phyloP scores from a whole-genome alignment of 2,888 invertebrate genomes.

The Pseudococcus longispinus region DNA sequence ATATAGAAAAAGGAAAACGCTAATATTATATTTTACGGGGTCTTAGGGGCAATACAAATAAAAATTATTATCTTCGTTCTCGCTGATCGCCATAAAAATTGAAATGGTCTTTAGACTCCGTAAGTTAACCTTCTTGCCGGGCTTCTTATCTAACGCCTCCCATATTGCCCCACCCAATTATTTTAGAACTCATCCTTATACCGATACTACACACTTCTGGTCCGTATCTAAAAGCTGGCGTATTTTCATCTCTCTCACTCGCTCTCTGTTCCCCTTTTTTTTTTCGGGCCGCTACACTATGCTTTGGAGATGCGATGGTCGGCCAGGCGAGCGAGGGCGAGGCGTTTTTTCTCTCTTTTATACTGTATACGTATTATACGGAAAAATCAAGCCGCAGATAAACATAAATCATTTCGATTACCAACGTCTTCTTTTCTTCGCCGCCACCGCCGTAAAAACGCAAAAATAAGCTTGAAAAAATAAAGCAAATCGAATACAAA shows the following conservation, averaged over 20 bases:
- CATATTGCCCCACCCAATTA: conserved; percentile 60
- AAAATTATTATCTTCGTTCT: conserved; percentile 52
- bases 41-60: conserved; percentile 56
- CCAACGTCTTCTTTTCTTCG: conserved; percentile 59
- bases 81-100: conserved; percentile 59
- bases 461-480: conserved; percentile 56
- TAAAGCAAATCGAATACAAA: conserved; percentile 52
- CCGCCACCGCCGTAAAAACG: conserved; percentile 44
- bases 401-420: conserved; percentile 60
- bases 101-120: conserved; percentile 58
- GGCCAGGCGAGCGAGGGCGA: neutral
- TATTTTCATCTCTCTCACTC: too few species aligned
- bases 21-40: conserved; percentile 57
- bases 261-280: neutral
- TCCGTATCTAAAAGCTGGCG: neutral
- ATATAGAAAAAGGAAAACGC: conserved; percentile 35
- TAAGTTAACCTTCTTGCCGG: conserved; percentile 58
- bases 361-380: conserved; percentile 59
- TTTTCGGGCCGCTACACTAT: neutral
- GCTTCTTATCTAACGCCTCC: conserved; percentile 60
- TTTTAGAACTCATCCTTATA: conserved; percentile 52
- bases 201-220: conserved; percentile 5
- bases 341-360: conserved; percentile 57
- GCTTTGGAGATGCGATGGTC: neutral
- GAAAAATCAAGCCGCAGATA: conserved; percentile 59